Evolutionary conservation across 2,797 vertebrate species (phyloP).

Genomic region (Alauda arvensis): DNA sequence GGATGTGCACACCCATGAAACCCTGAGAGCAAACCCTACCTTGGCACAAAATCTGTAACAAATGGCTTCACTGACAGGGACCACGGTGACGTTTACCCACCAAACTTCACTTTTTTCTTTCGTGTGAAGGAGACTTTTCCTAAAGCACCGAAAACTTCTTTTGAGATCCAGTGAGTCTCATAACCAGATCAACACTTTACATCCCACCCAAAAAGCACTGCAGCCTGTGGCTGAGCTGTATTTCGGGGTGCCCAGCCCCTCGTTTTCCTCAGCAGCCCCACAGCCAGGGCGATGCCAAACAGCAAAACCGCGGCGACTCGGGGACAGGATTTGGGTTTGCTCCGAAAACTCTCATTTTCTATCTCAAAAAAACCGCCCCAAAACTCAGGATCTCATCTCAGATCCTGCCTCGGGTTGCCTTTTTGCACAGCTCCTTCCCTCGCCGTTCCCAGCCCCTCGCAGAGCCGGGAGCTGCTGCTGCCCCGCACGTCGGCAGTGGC

Average conservation of each 20-base stretch:
- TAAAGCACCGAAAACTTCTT: background rate
- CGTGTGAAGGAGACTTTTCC: background rate
- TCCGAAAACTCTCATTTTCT: background rate
- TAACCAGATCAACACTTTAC: background rate
- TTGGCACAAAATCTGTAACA: background rate
- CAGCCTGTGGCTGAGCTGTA: background rate
- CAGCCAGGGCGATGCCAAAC: fast-evolving
- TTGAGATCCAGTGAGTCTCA: background rate
- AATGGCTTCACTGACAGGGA: background rate
- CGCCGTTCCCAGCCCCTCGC: background rate
- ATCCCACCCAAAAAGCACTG: background rate
- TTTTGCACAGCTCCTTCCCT: background rate
- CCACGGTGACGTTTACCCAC: background rate
- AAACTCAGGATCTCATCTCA: fast-evolving
- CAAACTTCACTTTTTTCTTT: background rate
- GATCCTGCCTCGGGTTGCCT: background rate
- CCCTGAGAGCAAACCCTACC: background rate
- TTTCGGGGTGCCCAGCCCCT: background rate
- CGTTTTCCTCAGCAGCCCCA: fast-evolving
- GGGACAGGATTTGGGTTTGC: background rate
- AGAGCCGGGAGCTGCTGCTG: background rate
- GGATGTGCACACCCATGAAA: background rate
- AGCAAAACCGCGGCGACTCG: fast-evolving
- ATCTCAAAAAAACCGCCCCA: fast-evolving
- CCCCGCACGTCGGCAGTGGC: conserved; percentile 1